Percentiles rank a stretch among this genome's conserved stretches.
These are phyloP conservation scores for Conomelus anceps DNA, from an alignment of 2,888 invertebrate genomes.

Conservation along the genomic window DNA sequence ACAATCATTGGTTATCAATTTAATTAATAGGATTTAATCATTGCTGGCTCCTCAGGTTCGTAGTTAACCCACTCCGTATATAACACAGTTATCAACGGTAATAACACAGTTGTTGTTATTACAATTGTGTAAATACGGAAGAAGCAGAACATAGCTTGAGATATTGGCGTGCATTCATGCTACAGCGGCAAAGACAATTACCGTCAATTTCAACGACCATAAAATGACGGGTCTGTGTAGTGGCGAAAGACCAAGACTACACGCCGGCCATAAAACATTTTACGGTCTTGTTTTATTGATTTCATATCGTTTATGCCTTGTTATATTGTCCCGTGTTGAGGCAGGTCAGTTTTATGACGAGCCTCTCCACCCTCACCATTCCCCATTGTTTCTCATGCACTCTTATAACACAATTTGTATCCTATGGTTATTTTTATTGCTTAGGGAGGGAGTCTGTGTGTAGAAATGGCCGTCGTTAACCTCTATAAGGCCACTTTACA, in stretches of 20 bases:
- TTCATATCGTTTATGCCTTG: slow-evolving; percentile 18
- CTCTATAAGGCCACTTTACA: not conserved
- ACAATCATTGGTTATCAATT: too few relatives aligned
- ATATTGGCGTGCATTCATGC: not conserved
- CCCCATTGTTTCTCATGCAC: not conserved
- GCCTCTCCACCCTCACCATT: not conserved
- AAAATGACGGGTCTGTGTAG: not conserved
- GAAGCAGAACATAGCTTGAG: not conserved
- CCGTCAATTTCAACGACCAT: not conserved
- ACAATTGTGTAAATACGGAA: not conserved
- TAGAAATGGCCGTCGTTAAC: not conserved
- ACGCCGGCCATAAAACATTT: slow-evolving; percentile 21
- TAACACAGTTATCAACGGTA: not conserved
- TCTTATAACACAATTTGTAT: not conserved
- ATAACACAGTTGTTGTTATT: not conserved
- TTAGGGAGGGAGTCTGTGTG: not conserved
- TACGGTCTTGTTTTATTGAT: slow-evolving; percentile 25
- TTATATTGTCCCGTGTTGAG: not conserved
- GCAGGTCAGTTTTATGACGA: not conserved
- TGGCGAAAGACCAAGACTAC: not conserved
- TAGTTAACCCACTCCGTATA: too few relatives aligned
- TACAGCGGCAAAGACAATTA: not conserved
- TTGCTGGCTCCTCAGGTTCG: too few relatives aligned
- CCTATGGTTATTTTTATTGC: not conserved
- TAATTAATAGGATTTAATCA: too few relatives aligned